Percentiles rank a stretch among this genome's conserved stretches.
These are phyloP conservation scores for Lysandra bellargus DNA, from an alignment of 2,888 invertebrate species.

Conservation along the genomic window DNA sequence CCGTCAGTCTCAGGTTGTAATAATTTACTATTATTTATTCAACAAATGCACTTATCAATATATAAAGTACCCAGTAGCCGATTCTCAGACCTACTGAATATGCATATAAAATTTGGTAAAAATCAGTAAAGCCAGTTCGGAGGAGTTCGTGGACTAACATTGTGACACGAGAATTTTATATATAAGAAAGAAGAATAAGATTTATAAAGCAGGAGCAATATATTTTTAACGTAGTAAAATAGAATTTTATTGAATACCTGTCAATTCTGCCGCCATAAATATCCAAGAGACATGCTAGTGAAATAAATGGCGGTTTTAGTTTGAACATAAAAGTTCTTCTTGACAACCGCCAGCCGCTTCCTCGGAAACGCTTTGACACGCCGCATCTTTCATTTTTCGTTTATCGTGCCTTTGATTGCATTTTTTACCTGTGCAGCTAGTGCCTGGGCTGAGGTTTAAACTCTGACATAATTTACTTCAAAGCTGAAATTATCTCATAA, in stretches of 20 bases:
- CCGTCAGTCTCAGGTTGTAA: no score
- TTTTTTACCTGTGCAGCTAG: neutral
- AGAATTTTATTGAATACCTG: neutral
- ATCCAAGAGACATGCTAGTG: neutral
- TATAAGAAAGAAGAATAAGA: no score
- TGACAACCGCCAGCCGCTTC: neutral
- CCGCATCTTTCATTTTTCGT: neutral
- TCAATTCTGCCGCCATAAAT: slow-evolving; percentile 9
- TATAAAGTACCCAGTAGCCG: no score
- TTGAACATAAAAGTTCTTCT: slow-evolving; percentile 15
- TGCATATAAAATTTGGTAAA: no score
- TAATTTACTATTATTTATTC: no score
- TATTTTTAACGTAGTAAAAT: neutral
- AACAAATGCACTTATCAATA: no score
- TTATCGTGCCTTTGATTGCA: neutral
- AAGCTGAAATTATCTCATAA: neutral
- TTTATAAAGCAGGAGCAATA: neutral
- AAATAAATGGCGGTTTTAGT: slow-evolving; percentile 14
- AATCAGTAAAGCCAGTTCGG: no score
- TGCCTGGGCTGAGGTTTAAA: neutral
- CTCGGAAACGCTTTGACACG: neutral
- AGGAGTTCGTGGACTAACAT: no score
- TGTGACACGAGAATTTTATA: no score
- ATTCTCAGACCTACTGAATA: no score
- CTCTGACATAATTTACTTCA: neutral